These are phyloP conservation scores for Paralichthys olivaceus DNA, from an alignment of 2,113 vertebrate species.

Conservation along the genomic window DNA sequence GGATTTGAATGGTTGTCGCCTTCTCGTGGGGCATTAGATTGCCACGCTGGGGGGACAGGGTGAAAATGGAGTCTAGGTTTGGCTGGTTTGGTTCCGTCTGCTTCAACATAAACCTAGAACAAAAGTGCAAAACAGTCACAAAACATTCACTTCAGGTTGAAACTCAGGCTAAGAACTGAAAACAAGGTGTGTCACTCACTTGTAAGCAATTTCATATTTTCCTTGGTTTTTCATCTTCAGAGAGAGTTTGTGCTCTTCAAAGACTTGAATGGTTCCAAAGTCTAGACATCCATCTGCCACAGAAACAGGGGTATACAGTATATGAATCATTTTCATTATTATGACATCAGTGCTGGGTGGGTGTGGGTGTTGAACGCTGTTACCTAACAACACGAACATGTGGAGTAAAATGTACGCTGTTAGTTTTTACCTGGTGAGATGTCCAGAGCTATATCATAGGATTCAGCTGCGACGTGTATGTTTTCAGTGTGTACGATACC, in stretches of 20 bases:
- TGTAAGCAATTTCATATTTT: conserved; percentile 87
- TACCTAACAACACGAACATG: neutral
- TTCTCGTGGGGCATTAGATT: conserved; percentile 75
- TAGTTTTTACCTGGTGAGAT: conserved; percentile 85
- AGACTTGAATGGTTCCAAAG: conserved; percentile 87
- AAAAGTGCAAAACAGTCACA: neutral
- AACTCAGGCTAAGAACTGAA: neutral
- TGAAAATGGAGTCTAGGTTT: conserved; percentile 82
- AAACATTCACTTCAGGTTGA: neutral
- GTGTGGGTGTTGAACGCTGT: neutral
- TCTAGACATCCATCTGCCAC: conserved; percentile 84
- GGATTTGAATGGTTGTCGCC: conserved; percentile 78
- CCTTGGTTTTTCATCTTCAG: conserved; percentile 90
- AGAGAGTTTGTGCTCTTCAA: conserved; percentile 81
- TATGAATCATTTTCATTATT: neutral
- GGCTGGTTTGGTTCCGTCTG: conserved; percentile 32
- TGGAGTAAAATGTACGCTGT: neutral
- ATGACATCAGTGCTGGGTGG: neutral
- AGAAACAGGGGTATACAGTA: conserved; percentile 42
- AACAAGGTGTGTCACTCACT: conserved; percentile 72
- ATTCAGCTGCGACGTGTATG: conserved; percentile 86
- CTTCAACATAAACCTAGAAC: conserved; percentile 85
- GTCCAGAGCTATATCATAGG: conserved; percentile 87
- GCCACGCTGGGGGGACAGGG: conserved; percentile 82
- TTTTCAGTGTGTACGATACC: conserved; percentile 89